phyloP scores from a whole-genome alignment of 2,888 invertebrate species.

The Chrysomela aeneicollis region DNA sequence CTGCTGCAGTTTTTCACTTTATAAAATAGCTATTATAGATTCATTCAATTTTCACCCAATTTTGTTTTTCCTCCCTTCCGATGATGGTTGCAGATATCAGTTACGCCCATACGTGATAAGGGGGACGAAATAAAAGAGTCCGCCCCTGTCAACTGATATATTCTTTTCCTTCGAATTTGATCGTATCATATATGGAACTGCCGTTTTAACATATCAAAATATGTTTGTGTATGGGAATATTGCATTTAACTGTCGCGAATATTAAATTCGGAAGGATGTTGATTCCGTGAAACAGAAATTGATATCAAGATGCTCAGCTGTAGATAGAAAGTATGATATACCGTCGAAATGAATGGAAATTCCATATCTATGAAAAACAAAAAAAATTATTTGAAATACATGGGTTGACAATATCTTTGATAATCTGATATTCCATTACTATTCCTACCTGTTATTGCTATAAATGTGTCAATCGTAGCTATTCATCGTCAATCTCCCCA shows the following conservation, averaged over 20 bases:
- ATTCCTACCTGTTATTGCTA: no score
- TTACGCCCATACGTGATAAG: no score
- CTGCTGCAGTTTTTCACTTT: no score
- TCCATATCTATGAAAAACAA: neutral
- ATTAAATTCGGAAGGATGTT: constrained; percentile 28
- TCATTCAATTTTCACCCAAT: no score
- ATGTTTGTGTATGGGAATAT: constrained; percentile 36
- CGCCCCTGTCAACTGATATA: constrained; percentile 23
- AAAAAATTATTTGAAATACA: no score
- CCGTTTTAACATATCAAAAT: constrained; percentile 37
- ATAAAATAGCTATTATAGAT: no score
- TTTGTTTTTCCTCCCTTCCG: no score
- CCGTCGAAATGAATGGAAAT: neutral
- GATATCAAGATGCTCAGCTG: constrained; percentile 13
- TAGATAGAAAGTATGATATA: constrained; percentile 32
- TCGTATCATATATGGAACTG: constrained; percentile 37
- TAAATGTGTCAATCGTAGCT: no score
- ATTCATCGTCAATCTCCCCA: no score
- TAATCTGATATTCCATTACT: no score
- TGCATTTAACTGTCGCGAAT: constrained; percentile 31
- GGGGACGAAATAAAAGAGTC: constrained; percentile 1
- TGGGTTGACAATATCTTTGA: no score
- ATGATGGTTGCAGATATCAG: no score
- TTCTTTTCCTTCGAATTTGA: constrained; percentile 37
- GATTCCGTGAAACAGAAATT: constrained; percentile 15